phyloP scores from a whole-genome alignment of 1,140 invertebrate genomes.

The Glossosoma conforme region DNA sequence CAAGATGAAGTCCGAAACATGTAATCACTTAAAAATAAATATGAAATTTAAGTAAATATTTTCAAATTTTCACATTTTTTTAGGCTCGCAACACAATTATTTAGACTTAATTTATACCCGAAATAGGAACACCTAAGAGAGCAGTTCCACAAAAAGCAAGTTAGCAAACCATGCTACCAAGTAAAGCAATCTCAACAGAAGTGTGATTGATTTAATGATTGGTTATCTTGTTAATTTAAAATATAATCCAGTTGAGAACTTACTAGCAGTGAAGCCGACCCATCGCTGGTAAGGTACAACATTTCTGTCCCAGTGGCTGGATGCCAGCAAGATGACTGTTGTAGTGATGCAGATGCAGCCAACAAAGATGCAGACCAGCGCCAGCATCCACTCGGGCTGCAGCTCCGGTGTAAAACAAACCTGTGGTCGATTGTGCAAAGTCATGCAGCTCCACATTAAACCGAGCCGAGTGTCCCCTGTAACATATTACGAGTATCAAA shows the following conservation, averaged over 20 bases:
- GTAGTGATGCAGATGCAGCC: slow-evolving; percentile 91
- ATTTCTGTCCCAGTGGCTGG: slow-evolving; percentile 87
- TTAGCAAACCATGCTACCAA: no score
- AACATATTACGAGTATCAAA: no score
- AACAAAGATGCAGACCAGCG: slow-evolving; percentile 85
- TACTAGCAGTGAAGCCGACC: slow-evolving; percentile 94
- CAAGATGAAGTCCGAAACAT: no score
- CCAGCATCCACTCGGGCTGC: slow-evolving; percentile 86
- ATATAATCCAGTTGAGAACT: slow-evolving; percentile 40
- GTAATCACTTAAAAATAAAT: no score
- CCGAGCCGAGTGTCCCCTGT: slow-evolving; percentile 82
- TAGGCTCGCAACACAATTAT: no score
- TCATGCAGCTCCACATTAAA: slow-evolving; percentile 91
- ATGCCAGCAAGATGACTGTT: slow-evolving; percentile 79
- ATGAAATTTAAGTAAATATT: no score
- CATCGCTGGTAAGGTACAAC: slow-evolving; percentile 89
- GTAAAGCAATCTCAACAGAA: no score
- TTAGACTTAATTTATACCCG: no score
- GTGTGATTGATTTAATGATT: no score
- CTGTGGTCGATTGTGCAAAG: slow-evolving; percentile 81
- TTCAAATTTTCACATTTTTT: no score
- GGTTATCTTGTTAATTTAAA: not conserved
- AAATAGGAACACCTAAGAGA: no score
- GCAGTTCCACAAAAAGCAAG: not conserved
- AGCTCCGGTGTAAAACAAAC: slow-evolving; percentile 83